Evolutionary conservation across 2,113 vertebrate genomes (phyloP), one percentile per base, ranked within the genome.

Genomic region (Gila orcuttii): DNA sequence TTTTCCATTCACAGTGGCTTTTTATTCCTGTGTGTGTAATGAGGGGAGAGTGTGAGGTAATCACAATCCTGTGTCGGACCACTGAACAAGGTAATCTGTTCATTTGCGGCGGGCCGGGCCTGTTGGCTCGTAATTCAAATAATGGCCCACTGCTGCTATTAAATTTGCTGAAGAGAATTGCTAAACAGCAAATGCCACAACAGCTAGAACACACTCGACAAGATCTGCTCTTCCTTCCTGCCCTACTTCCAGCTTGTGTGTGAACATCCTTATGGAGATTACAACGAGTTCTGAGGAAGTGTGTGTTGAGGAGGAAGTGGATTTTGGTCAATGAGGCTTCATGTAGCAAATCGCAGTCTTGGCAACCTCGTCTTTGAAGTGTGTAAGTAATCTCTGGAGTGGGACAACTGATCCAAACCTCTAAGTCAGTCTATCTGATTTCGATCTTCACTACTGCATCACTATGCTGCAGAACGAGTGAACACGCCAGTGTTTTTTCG

Each of bases 21-120:
- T 92, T 91, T 90, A 91, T 89, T 84, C 83, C 83, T 85, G 85
- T 90, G 89, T 94, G 89, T 89, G 82, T 92, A 92, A 93, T 93
- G 90, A 91, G 88, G 90, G 87, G 79, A 92, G 81, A 82, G 90
- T 90, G 89, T 89, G 90, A 88, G 87, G 90, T 93, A 92, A 93
- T 94, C 91, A 91, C 90, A 88, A 85, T 88, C 90, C 90, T 93
- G 90, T 88, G 90, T 91, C 89, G 89, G 92, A 92, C 92, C 93
- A 93, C 89, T 94, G 93, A 94, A 93, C 90, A 93, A 92, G 92
- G 91, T 93, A 91, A 95, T 94, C 84, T 89, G 87, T 91, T 93
- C 87, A 93, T 93, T 92, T 94, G 90, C 86, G 90, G 88, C 52
- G 64, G 90, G 87, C 90, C 86, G 57, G 86, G 89, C 89, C 89